Evolutionary conservation across 2,888 invertebrate species (phyloP), one percentile per base, ranked within the genome.

Genomic region (Nemapogon koenigi): DNA sequence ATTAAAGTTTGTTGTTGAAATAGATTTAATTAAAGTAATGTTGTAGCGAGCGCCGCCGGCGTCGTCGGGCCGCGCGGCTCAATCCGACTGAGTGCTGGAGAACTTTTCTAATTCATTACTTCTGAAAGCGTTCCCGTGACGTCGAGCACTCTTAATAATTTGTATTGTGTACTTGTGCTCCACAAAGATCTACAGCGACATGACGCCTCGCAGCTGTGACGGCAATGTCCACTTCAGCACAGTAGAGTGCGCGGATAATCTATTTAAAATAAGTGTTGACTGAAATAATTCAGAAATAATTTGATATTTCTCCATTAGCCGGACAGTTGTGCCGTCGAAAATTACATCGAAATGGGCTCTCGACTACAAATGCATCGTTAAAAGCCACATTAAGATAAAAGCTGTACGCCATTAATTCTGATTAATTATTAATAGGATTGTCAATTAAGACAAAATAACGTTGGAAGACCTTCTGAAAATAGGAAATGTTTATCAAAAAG

Each of bases 21-120:
- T 81, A 80, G 79, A 81, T 81, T 81, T 81, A 80, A 81, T 81
- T 81, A 80, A 81, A 79, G 76, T 80, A 79, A 80, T 79, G 79
- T 71, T 73, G 76, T 73, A 71, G 71, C 68, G 64, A 65, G 61
- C 52, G 57, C 59, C 58, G 62, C 67, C 67, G 63, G 62, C n/a
- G 67, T 59, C 61, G 60, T 58, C 59, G 55, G 45, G 50, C 46
- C 49, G 48, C 58, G 63, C 62, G 62, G 64, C 72, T 76, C 76
- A 76, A 78, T 78, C 73, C 75, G 71, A 59, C 69, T 68, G 76
- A 79, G 76, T 78, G 76, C 73, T 75, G 73, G 69, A 76, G 69
- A 78, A 78, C 72, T 79, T 76, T 76, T 76, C 76, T 76, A 78
- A 78, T 78, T 76, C 76, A 78, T 78, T 78, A 78, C 76, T 72